phyloP scores from a whole-genome alignment of 2,797 vertebrate species.

The Taenioides sp. region DNA sequence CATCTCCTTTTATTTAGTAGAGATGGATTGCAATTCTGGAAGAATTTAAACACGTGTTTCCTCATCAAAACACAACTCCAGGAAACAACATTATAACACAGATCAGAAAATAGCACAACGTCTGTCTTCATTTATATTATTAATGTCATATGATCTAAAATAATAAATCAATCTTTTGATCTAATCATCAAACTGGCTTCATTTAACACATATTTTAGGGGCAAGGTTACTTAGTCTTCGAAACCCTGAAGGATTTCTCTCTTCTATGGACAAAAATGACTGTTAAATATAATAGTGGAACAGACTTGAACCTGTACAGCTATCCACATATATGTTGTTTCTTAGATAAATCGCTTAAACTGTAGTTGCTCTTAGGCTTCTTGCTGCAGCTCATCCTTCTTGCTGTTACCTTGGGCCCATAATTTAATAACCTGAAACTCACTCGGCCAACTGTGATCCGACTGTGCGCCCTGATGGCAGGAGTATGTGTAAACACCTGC shows the following conservation, averaged over 20 bases:
- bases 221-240: constrained; percentile 28
- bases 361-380: constrained; percentile 64
- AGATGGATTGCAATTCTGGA: no score
- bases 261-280: constrained; percentile 29
- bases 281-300: constrained; percentile 42
- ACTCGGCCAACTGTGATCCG: constrained; percentile 73
- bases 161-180: no score
- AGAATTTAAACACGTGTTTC: no score
- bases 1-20: no score
- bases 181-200: constrained; percentile 26
- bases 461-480: constrained; percentile 75
- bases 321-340: constrained; percentile 34
- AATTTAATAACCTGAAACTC: constrained; percentile 75
- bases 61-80: no score
- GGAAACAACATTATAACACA: no score
- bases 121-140: neutral
- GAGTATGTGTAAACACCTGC: constrained; percentile 78
- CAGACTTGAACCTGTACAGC: constrained; percentile 45
- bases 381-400: constrained; percentile 71
- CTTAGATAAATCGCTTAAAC: constrained; percentile 62
- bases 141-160: neutral
- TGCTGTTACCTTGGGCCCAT: constrained; percentile 67
- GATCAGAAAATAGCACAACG: no score
- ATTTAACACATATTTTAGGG: constrained; percentile 33
- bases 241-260: constrained; percentile 24